Percentiles rank a stretch among this genome's conserved stretches.
These are phyloP conservation scores for Penaeus indicus DNA, from an alignment of 1,140 invertebrate species.

Conservation along the genomic window DNA sequence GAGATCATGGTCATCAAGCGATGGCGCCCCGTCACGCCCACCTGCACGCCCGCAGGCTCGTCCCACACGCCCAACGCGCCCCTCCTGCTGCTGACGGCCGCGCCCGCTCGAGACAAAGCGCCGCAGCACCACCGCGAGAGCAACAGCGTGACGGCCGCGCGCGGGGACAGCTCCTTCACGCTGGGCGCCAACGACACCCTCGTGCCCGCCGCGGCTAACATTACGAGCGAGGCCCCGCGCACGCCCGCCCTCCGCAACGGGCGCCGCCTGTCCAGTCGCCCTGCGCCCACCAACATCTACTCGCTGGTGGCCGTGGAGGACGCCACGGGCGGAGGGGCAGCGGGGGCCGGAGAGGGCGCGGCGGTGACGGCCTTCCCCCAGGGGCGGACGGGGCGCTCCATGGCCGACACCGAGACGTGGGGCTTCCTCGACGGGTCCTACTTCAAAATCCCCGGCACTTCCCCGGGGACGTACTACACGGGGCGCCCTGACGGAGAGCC, in stretches of 20 bases:
- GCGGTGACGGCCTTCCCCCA: not conserved
- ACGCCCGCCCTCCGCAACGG: not conserved
- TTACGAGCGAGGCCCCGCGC: not conserved
- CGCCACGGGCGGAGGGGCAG: not conserved
- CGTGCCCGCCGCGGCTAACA: not conserved
- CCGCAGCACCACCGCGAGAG: constrained; percentile 26
- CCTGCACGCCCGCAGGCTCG: constrained; percentile 29
- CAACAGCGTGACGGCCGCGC: constrained; percentile 37
- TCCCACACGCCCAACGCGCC: not conserved
- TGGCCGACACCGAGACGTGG: constrained; percentile 46
- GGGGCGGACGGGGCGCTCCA: constrained; percentile 43
- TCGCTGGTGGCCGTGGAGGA: constrained; percentile 29
- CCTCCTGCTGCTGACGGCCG: not conserved
- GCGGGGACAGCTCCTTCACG: constrained; percentile 26
- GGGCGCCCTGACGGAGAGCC: constrained; percentile 42
- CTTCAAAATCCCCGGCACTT: constrained; percentile 4
- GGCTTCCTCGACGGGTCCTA: constrained; percentile 19
- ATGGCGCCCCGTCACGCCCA: constrained; percentile 37
- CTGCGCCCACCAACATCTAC: constrained; percentile 21
- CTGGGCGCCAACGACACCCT: constrained; percentile 4
- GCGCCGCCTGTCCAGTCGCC: not conserved
- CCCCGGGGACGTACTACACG: constrained; percentile 27
- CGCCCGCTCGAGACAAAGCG: not conserved
- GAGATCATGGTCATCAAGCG: constrained; percentile 22
- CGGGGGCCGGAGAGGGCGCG: not conserved